Percentiles rank a stretch among this genome's conserved stretches.
Evolutionary conservation across 2,113 vertebrate species (phyloP).

Genomic region (Cololabis saira): DNA sequence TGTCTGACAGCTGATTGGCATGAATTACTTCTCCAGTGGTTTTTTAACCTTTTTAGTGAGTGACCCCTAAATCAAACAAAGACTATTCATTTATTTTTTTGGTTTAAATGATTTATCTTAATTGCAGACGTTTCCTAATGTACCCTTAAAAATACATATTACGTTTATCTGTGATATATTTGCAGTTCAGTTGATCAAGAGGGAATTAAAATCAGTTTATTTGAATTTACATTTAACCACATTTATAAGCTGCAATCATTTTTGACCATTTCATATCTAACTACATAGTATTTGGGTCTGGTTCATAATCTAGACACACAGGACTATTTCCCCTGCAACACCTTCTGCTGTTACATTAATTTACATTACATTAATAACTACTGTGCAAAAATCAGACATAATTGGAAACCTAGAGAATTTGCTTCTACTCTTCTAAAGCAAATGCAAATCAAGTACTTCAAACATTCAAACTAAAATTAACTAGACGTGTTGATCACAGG

Average conservation of each 20-base stretch:
- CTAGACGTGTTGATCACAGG: too few species aligned
- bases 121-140: neutral
- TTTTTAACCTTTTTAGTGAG: constrained; percentile 26
- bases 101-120: neutral
- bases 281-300: too few species aligned
- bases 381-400: neutral
- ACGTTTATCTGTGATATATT: neutral
- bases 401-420: neutral
- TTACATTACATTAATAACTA: too few species aligned
- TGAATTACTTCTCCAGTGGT: constrained; percentile 4
- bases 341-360: too few species aligned
- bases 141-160: constrained; percentile 1
- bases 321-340: too few species aligned
- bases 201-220: neutral
- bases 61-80: constrained; percentile 29
- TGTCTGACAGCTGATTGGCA: constrained; percentile 47
- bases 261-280: neutral
- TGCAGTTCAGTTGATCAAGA: neutral
- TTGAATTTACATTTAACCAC: neutral
- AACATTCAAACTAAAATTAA: neutral
- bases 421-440: too few species aligned
- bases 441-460: neutral
- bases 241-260: too few species aligned
- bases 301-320: too few species aligned
- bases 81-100: neutral